Conservation (phyloP, 2,888 invertebrate species). For the Carpatolechia fugitivella region DNA sequence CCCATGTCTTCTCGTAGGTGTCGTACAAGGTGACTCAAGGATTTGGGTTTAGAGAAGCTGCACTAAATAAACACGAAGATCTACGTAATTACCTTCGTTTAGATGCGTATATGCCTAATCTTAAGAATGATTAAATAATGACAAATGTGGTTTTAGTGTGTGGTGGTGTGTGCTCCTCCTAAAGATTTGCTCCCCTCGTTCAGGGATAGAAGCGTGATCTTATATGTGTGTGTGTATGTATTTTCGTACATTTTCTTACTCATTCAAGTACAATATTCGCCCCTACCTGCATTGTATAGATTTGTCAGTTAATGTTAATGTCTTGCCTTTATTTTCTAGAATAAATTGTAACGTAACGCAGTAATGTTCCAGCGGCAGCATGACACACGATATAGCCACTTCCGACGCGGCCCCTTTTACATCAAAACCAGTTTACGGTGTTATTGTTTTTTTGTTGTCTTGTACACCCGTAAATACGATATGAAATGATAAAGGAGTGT, state of each 20-base stretch:
- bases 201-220: too few relatives aligned
- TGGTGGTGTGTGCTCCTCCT: too few relatives aligned
- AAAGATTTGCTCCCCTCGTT: too few relatives aligned
- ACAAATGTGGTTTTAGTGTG: too few relatives aligned
- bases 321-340: slow-evolving; percentile 6
- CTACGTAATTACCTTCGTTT: too few relatives aligned
- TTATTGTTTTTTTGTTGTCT: background rate
- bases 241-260: slow-evolving; percentile 10
- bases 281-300: slow-evolving; percentile 16
- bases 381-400: background rate
- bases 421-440: background rate
- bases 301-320: slow-evolving; percentile 21
- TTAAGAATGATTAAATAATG: too few relatives aligned
- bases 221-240: too few relatives aligned
- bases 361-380: slow-evolving; percentile 11
- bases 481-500: background rate
- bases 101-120: too few relatives aligned
- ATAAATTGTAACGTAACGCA: slow-evolving; percentile 11
- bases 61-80: too few relatives aligned
- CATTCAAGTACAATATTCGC: slow-evolving; percentile 16
- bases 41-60: too few relatives aligned
- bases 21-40: too few relatives aligned
- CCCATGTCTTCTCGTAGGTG: too few relatives aligned
- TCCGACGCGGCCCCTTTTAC: background rate
- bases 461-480: background rate